Base-by-base conservation (phyloP, 2,113 vertebrate genomes). In the Pseudopipra pipra region DNA sequence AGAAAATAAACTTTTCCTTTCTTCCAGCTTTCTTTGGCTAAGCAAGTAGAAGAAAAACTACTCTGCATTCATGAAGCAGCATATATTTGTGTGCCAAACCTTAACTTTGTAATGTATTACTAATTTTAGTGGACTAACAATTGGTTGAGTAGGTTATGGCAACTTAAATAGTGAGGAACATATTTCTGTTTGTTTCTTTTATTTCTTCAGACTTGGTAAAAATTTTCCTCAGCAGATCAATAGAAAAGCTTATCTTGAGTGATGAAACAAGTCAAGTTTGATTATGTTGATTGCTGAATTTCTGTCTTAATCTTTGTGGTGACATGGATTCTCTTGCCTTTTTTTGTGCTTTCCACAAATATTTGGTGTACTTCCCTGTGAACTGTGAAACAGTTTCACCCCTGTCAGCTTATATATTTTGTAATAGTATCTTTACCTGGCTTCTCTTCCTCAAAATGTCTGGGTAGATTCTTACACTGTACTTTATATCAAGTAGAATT, bases 361-460 rank as follows among this genome's bases (percentile, higher is more conserved):
- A 65, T 90, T 88, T 88, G 86, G 24, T 92, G 78, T 89, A 55
- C 22, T 89, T 91, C 7, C 47, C 65, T 89, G 65, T 95, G 86
- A 87, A 80, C 65, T 86, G 23, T 65, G 73, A 73, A 82, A 52
- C 87, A 56, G 70, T 96, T 96, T 93, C 85, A 84, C 70, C 88
- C 39, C 68, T 16, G 3, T 61, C 85, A 95, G 43, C 75, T 66
- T 39, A 56, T 68, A 54, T 47, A 65, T 90, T 97, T 97, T 95
- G 75, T 95, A 96, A 86, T 30, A 33, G 68, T 82, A 51, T 96
- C 96, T 96, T 87, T 94, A 96, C 44, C 49, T 92, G 87, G 84
- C 56, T 96, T 90, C 76, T 78, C 44, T 80, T 85, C 77, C 77
- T 91, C 6, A 5, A 82, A 87, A 33, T 31, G 49, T 87, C 81